Evolutionary conservation across 2,888 invertebrate genomes (phyloP).

Genomic region (Platycheirus albimanus): DNA sequence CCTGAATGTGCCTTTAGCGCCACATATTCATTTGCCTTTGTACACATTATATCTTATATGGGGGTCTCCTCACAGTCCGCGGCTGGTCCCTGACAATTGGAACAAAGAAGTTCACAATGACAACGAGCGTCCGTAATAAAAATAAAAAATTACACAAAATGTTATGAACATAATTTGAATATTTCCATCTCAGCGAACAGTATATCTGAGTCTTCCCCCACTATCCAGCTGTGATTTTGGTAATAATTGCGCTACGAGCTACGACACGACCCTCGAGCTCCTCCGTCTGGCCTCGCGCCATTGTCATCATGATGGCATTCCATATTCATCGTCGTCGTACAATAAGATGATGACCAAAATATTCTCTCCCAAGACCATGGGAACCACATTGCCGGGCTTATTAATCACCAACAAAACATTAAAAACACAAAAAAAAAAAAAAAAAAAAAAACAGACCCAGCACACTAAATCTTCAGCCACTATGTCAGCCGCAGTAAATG

Average conservation of each 20-base stretch:
- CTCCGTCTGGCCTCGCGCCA: conserved; percentile 15
- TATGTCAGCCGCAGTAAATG: conserved; percentile 71
- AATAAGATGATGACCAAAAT: conserved; percentile 42
- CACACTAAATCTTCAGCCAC: conserved; percentile 69
- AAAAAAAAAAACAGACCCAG: conserved; percentile 24
- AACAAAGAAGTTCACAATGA: conserved; percentile 75
- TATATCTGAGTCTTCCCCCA: conserved; percentile 37
- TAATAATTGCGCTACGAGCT: conserved; percentile 74
- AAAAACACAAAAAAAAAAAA: conserved; percentile 9
- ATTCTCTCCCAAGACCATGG: conserved; percentile 56
- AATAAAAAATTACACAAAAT: conserved; percentile 73
- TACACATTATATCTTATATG: conserved; percentile 36
- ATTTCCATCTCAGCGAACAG: conserved; percentile 19
- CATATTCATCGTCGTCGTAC: conserved; percentile 27
- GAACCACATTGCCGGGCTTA: conserved; percentile 66
- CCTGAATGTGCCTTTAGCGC: conserved; percentile 53
- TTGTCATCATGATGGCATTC: conserved; percentile 67
- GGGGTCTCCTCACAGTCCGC: conserved; percentile 76
- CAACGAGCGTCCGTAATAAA: conserved; percentile 55
- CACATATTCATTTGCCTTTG: conserved; percentile 53
- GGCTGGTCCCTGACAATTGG: conserved; percentile 75
- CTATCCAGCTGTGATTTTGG: conserved; percentile 75
- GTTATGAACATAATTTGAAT: conserved; percentile 73
- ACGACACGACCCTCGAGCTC: conserved; percentile 50
- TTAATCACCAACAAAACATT: conserved; percentile 60